Percentiles rank a stretch among this genome's conserved stretches.
These are phyloP conservation scores for Tragopan temminckii DNA, from an alignment of 2,797 vertebrate species.

Conservation along the genomic window DNA sequence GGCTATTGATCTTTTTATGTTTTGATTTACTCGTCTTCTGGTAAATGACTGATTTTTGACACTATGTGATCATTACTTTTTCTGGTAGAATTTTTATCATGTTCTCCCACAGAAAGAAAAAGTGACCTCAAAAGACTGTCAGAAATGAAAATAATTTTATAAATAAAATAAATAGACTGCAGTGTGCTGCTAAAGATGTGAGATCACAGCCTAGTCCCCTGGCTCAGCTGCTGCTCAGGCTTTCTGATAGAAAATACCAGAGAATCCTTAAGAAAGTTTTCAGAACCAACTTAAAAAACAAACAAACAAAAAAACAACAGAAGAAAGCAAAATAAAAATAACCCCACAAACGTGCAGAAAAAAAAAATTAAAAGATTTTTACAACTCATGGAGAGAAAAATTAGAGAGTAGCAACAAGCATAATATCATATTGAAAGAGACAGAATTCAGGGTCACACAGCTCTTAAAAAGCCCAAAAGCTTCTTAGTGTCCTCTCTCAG, in stretches of 20 bases:
- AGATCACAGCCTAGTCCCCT: too few species aligned
- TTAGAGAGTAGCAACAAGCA: neutral
- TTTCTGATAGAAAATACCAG: neutral
- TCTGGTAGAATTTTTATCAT: neutral
- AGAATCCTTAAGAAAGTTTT: neutral
- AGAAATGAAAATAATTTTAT: neutral
- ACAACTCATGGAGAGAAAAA: neutral
- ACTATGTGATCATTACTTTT: neutral
- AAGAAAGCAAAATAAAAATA: neutral
- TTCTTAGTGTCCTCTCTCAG: neutral
- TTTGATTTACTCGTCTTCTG: neutral
- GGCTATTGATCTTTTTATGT: neutral
- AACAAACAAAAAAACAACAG: neutral
- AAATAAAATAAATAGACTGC: neutral
- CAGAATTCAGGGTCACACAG: neutral
- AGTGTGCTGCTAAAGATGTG: neutral
- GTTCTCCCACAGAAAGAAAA: neutral
- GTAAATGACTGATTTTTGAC: neutral
- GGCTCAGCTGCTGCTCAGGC: neutral
- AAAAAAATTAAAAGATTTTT: neutral
- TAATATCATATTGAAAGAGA: neutral
- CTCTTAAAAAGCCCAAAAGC: neutral
- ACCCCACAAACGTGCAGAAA: neutral
- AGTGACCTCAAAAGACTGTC: neutral
- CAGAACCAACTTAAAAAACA: neutral